A percentile compares a stretch with the other conserved stretches of the same genome.
Evolutionary conservation across 2,113 vertebrate species (phyloP).

Genomic region (Epinephelus lanceolatus): DNA sequence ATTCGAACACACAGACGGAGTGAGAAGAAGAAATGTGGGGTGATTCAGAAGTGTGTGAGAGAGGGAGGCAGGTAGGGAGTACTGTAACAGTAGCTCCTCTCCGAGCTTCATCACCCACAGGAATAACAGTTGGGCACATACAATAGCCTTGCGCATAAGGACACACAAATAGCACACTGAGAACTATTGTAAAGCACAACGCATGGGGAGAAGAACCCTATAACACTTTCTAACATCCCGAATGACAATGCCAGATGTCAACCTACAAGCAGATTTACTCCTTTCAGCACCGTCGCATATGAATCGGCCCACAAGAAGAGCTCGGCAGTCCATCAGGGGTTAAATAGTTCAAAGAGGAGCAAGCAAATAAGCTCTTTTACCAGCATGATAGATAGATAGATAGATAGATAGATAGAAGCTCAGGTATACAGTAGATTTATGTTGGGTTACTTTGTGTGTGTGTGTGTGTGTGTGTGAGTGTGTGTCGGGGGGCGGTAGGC

Average conservation of each 20-base stretch:
- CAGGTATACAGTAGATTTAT: slow-evolving; percentile 5
- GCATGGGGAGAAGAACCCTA: slow-evolving; percentile 63
- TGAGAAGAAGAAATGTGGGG: not conserved
- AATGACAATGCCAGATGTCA: slow-evolving; percentile 76
- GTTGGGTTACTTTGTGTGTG: not conserved
- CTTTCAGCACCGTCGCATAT: slow-evolving; percentile 41
- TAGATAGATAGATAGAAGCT: not conserved
- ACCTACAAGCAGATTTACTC: slow-evolving; percentile 63
- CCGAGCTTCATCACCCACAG: slow-evolving; percentile 46
- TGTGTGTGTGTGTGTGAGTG: slow-evolving; percentile 15
- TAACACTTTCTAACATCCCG: slow-evolving; percentile 76
- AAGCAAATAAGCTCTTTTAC: not conserved
- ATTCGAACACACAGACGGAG: not conserved
- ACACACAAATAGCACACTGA: slow-evolving; percentile 64
- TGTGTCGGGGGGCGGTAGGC: not conserved
- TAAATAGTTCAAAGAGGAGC: slow-evolving; percentile 53
- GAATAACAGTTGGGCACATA: slow-evolving; percentile 69
- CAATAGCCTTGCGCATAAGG: slow-evolving; percentile 71
- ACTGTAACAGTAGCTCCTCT: slow-evolving; percentile 54
- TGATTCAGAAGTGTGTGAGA: not conserved
- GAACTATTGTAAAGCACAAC: slow-evolving; percentile 69
- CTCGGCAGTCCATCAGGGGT: slow-evolving; percentile 29
- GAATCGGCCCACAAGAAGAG: slow-evolving; percentile 46
- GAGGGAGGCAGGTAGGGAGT: slow-evolving; percentile 16
- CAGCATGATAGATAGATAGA: slow-evolving; percentile 23